A percentile compares a stretch with the other conserved stretches of the same genome.
Conservation (phyloP, 2,888 invertebrate genomes). For the Asteroscopus sphinx region DNA sequence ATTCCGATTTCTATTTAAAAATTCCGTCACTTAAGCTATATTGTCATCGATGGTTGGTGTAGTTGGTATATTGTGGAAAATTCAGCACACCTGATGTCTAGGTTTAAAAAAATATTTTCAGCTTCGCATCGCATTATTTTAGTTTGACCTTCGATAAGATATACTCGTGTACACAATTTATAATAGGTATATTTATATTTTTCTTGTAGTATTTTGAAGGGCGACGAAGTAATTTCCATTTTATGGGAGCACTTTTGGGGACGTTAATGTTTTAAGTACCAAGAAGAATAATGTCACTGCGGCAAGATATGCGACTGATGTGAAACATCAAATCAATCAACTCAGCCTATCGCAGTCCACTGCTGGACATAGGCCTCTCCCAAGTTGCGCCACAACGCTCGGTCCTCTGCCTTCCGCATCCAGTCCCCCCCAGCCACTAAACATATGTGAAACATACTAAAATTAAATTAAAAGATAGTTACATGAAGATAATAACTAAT, state of each 20-base stretch:
- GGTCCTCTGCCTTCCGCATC: no score
- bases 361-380: no score
- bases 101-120: slow-evolving; percentile 22
- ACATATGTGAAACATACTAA: no score
- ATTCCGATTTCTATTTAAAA: no score
- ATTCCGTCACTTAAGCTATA: slow-evolving; percentile 17
- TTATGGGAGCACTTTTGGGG: slow-evolving; percentile 4
- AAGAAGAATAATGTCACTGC: not conserved
- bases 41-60: no score
- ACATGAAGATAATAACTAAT: no score
- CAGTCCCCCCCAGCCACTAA: no score
- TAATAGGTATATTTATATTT: slow-evolving; percentile 16
- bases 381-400: no score
- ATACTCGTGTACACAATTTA: slow-evolving; percentile 19
- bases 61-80: no score
- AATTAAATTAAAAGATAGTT: no score
- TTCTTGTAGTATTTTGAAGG: slow-evolving; percentile 13
- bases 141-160: slow-evolving; percentile 10
- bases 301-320: not conserved
- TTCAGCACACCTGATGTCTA: slow-evolving; percentile 20
- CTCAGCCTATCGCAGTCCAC: no score
- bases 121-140: slow-evolving; percentile 17
- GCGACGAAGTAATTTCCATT: slow-evolving; percentile 18
- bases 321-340: no score
- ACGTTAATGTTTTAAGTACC: not conserved